Conservation (phyloP, 2,888 invertebrate species). For the Diloba caeruleocephala region DNA sequence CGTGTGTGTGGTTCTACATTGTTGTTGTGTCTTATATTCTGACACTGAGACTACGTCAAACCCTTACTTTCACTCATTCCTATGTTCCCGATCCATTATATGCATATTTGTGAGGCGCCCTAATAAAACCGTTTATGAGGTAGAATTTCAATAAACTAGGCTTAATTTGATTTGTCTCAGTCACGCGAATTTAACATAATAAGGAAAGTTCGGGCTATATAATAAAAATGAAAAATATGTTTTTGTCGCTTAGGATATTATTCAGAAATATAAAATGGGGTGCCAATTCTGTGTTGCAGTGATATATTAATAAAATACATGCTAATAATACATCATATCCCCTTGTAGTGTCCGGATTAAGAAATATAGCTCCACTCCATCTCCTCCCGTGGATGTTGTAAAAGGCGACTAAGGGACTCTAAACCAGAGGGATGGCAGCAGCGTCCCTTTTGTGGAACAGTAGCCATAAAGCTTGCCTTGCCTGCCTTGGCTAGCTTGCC, state of each 20-base stretch:
- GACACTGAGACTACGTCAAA: not conserved
- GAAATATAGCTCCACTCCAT: no score
- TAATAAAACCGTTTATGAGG: conserved; percentile 29
- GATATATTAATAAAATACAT: no score
- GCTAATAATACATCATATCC: no score
- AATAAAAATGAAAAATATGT: conserved; percentile 5
- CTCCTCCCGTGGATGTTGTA: no score
- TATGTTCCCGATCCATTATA: conserved; percentile 2
- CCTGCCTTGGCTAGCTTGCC: no score
- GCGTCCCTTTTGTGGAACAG: no score
- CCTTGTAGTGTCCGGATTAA: no score
- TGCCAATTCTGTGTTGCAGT: not conserved
- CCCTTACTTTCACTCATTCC: not conserved
- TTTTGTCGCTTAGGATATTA: not conserved
- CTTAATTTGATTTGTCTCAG: conserved; percentile 45
- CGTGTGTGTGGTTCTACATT: no score
- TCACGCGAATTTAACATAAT: conserved; percentile 40
- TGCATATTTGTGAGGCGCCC: conserved; percentile 20
- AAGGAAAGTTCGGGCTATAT: conserved; percentile 1
- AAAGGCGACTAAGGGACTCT: no score
- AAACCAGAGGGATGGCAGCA: no score
- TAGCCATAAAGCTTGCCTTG: no score
- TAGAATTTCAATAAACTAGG: conserved; percentile 41
- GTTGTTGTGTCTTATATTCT: no score
- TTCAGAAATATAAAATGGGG: not conserved